Conservation (phyloP, 2,888 invertebrate species). For the Biston betularia region DNA sequence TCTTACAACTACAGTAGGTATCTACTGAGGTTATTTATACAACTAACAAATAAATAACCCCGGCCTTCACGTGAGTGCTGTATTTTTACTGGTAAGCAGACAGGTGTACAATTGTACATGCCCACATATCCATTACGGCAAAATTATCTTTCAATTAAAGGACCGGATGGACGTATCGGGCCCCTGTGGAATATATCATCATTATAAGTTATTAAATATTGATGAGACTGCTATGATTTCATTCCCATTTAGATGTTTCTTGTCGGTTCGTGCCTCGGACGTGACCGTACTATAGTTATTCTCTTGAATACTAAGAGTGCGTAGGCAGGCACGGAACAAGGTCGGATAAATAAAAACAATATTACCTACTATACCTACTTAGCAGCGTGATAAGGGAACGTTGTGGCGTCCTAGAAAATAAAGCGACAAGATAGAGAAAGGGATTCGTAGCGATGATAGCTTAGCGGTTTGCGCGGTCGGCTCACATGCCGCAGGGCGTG, state of each 20-base stretch:
- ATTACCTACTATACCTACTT: background rate
- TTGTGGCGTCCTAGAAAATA: no score
- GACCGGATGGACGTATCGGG: constrained; percentile 21
- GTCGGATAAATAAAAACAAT: background rate
- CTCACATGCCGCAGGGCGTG: no score
- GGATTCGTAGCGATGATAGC: no score
- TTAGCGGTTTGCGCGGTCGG: no score
- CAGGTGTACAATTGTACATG: background rate
- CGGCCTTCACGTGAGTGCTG: background rate
- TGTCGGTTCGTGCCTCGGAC: constrained; percentile 39
- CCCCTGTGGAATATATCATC: constrained; percentile 22
- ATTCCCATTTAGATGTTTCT: constrained; percentile 48
- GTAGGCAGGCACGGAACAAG: constrained; percentile 11
- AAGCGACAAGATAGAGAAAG: no score
- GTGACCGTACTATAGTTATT: constrained; percentile 33
- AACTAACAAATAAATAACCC: constrained; percentile 1
- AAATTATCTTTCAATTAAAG: constrained; percentile 29
- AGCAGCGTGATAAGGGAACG: no score
- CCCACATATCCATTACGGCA: background rate
- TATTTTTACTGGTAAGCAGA: background rate
- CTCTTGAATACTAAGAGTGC: constrained; percentile 41
- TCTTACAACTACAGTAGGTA: background rate
- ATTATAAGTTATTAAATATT: constrained; percentile 39
- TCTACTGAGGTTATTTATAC: background rate
- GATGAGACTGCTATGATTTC: constrained; percentile 43